Evolutionary conservation across 2,888 invertebrate species (phyloP).

Genomic region (Merodon equestris): DNA sequence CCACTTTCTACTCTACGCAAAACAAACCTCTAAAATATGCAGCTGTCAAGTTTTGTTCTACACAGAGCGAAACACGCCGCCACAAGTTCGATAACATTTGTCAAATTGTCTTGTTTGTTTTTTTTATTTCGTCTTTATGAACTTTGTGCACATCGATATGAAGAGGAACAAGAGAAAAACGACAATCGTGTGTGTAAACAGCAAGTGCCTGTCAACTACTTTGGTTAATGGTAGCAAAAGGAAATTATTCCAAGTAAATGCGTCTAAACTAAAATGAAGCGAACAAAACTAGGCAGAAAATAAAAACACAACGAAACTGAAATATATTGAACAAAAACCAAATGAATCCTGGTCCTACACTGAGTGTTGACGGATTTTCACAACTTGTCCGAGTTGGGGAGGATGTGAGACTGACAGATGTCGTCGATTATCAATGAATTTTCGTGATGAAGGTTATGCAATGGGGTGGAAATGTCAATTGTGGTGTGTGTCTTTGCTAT

Average conservation of each 20-base stretch:
- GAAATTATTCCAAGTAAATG: slow-evolving; percentile 30
- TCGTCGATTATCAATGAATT: too few relatives aligned
- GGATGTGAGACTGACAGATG: too few relatives aligned
- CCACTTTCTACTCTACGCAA: slow-evolving; percentile 29
- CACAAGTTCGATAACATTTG: slow-evolving; percentile 81
- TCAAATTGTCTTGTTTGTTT: slow-evolving; percentile 13
- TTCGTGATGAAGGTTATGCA: too few relatives aligned
- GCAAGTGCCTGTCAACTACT: too few relatives aligned
- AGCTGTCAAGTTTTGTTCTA: slow-evolving; percentile 83
- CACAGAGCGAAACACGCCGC: slow-evolving; percentile 81
- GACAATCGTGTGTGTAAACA: slow-evolving; percentile 1
- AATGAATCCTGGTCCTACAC: slow-evolving; percentile 50
- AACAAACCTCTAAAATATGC: slow-evolving; percentile 83
- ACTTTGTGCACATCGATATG: slow-evolving; percentile 17
- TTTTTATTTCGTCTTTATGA: background rate
- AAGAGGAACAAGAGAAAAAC: slow-evolving; percentile 15
- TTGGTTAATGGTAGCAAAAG: slow-evolving; percentile 13
- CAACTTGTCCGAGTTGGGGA: background rate
- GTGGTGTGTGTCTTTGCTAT: too few relatives aligned
- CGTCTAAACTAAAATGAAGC: slow-evolving; percentile 46
- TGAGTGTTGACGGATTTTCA: slow-evolving; percentile 54
- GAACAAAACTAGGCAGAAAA: too few relatives aligned
- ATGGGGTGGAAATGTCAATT: too few relatives aligned
- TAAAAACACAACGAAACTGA: slow-evolving; percentile 39
- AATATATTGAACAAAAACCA: slow-evolving; percentile 31